These are phyloP conservation scores for Chirona hameri DNA, from an alignment of 2,888 invertebrate genomes.

Conservation along the genomic window DNA sequence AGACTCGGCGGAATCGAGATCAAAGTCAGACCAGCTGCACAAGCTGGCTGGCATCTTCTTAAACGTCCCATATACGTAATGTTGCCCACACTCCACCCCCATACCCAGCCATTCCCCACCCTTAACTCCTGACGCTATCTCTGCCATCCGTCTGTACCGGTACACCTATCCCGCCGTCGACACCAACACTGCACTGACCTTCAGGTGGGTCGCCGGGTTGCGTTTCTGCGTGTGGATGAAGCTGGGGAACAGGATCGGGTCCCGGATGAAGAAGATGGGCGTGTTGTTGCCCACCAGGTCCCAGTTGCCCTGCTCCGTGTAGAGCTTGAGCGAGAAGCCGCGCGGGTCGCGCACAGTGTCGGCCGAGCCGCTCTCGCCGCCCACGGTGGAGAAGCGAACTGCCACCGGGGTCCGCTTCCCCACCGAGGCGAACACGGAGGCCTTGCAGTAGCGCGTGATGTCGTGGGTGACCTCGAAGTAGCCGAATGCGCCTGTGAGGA, in stretches of 20 bases:
- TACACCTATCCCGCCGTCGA: too few species aligned
- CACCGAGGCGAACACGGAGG: conserved; percentile 69
- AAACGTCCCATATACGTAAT: too few species aligned
- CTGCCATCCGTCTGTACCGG: too few species aligned
- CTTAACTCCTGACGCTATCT: too few species aligned
- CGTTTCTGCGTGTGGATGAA: conserved; percentile 97
- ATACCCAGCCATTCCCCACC: too few species aligned
- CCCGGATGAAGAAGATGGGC: conserved; percentile 57
- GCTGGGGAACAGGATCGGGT: conserved; percentile 84
- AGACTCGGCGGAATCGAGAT: too few species aligned
- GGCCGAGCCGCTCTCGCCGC: conserved; percentile 85
- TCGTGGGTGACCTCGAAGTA: conserved; percentile 88
- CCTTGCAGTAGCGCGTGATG: conserved; percentile 72
- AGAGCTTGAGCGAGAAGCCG: conserved; percentile 91
- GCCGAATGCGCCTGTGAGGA: conserved; percentile 66
- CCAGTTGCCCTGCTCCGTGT: conserved; percentile 89
- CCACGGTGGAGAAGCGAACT: conserved; percentile 78
- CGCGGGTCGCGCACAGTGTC: conserved; percentile 87
- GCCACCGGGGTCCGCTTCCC: conserved; percentile 78
- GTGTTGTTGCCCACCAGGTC: conserved; percentile 75
- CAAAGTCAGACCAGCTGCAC: too few species aligned
- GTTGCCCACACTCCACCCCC: too few species aligned
- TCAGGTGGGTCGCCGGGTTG: conserved; percentile 85
- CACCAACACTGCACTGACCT: conserved; percentile 50
- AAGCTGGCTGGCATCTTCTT: too few species aligned